A percentile compares a stretch with the other conserved stretches of the same genome.
Evolutionary conservation across 1,140 invertebrate species (phyloP).

Genomic region (Drosophila ercepeae): DNA sequence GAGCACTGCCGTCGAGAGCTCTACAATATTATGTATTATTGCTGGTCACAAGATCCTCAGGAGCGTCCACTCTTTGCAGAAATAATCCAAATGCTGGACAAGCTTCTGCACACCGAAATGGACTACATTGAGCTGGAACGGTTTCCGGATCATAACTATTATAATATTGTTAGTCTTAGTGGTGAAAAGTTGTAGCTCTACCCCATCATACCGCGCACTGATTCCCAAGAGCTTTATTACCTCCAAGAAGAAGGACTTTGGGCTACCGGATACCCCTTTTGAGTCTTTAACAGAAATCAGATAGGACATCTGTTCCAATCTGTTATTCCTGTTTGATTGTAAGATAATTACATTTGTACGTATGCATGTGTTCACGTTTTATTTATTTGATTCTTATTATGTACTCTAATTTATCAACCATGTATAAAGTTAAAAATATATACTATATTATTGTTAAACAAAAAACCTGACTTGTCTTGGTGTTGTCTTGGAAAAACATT

Average conservation of each 20-base stretch:
- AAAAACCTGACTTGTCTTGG: no score
- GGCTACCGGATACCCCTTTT: not conserved
- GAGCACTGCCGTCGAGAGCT: conserved; percentile 94
- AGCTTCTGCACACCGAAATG: conserved; percentile 93
- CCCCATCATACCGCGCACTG: conserved; percentile 24
- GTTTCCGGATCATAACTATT: conserved; percentile 97
- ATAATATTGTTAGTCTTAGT: conserved; percentile 94
- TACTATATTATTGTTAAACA: conserved; percentile 27
- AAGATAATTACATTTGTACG: conserved; percentile 9
- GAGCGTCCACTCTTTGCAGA: conserved; percentile 91
- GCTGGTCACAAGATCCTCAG: conserved; percentile 93
- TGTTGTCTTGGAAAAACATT: not conserved
- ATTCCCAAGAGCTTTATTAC: conserved; percentile 62
- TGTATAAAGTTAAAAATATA: conserved; percentile 24
- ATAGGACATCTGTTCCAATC: conserved; percentile 1
- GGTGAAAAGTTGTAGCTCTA: conserved; percentile 90
- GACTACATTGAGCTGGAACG: conserved; percentile 96
- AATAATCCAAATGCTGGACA: conserved; percentile 91
- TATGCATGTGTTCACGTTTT: conserved; percentile 35
- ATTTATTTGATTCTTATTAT: conserved; percentile 41
- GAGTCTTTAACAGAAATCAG: conserved; percentile 10
- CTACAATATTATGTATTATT: conserved; percentile 97
- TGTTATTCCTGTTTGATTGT: conserved; percentile 25
- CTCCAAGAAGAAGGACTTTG: conserved; percentile 19
- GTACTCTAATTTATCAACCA: conserved; percentile 32